Percentiles rank a stretch among this genome's conserved stretches.
phyloP scores from a whole-genome alignment of 2,888 invertebrate species.

The Saturnia pavonia region DNA sequence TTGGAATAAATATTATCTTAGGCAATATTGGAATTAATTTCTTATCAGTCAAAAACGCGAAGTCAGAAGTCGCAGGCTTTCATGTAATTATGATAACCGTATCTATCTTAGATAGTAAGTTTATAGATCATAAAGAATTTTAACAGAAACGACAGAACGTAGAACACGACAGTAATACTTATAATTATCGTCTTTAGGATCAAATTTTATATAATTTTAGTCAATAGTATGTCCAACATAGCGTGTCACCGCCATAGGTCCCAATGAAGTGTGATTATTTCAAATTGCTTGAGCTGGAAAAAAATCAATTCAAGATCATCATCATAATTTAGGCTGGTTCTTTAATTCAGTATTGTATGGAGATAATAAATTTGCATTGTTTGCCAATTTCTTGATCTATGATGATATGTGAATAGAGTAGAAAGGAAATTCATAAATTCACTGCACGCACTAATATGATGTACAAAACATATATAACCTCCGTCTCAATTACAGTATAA shows the following conservation, averaged over 20 bases:
- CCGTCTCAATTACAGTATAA: not conserved
- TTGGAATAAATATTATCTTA: not conserved
- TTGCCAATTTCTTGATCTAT: not conserved
- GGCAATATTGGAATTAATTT: not conserved
- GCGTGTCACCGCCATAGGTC: too few species aligned
- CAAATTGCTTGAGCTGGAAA: too few species aligned
- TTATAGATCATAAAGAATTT: not conserved
- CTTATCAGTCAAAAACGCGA: not conserved
- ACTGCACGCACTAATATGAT: not conserved
- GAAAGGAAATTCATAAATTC: not conserved
- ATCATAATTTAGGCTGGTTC: too few species aligned
- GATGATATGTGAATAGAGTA: not conserved
- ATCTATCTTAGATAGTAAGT: conserved; percentile 1
- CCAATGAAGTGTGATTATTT: too few species aligned
- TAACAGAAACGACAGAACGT: conserved; percentile 2
- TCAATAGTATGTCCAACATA: too few species aligned
- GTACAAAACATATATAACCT: not conserved
- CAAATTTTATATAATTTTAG: not conserved
- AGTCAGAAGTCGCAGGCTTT: not conserved
- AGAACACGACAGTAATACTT: not conserved
- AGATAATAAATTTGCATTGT: not conserved
- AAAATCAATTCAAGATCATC: too few species aligned
- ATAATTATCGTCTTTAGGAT: not conserved
- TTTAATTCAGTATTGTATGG: not conserved
- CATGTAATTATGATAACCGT: not conserved